Evolutionary conservation across 2,113 vertebrate genomes (phyloP).

Genomic region (Platichthys flesus): DNA sequence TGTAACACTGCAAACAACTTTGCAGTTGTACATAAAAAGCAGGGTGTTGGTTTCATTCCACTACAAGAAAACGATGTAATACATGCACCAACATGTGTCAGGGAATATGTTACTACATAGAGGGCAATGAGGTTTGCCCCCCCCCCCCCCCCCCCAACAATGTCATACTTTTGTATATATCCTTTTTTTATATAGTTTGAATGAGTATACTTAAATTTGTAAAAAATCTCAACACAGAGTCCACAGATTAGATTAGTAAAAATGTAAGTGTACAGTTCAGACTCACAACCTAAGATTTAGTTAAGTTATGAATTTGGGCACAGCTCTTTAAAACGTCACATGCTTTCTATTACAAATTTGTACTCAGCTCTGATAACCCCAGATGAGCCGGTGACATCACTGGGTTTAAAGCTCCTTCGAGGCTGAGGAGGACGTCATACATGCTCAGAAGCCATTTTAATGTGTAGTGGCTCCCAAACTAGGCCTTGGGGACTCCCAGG

Average conservation of each 20-base stretch:
- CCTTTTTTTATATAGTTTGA: not conserved
- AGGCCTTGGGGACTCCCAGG: not conserved
- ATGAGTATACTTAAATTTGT: not conserved
- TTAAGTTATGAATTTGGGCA: not conserved
- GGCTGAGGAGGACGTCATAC: not conserved
- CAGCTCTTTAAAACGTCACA: not conserved
- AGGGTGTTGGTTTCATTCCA: too few species aligned
- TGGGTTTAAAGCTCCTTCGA: not conserved
- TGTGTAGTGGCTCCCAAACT: not conserved
- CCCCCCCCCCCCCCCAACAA: too few species aligned
- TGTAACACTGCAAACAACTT: too few species aligned
- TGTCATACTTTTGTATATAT: too few species aligned
- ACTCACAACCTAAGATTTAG: not conserved
- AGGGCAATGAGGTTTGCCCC: too few species aligned
- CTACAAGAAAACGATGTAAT: too few species aligned
- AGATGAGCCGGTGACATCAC: constrained; percentile 9
- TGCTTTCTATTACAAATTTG: not conserved
- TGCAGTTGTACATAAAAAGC: too few species aligned
- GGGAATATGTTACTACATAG: too few species aligned
- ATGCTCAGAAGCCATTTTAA: not conserved
- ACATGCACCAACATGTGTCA: too few species aligned
- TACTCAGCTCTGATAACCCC: constrained; percentile 3
- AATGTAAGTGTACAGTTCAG: not conserved
- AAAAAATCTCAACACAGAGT: too few species aligned
- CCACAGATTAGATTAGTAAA: not conserved